A percentile compares a stretch with the other conserved stretches of the same genome.
Conservation (phyloP, 2,113 vertebrate genomes). For the Tupaia chinensis region DNA sequence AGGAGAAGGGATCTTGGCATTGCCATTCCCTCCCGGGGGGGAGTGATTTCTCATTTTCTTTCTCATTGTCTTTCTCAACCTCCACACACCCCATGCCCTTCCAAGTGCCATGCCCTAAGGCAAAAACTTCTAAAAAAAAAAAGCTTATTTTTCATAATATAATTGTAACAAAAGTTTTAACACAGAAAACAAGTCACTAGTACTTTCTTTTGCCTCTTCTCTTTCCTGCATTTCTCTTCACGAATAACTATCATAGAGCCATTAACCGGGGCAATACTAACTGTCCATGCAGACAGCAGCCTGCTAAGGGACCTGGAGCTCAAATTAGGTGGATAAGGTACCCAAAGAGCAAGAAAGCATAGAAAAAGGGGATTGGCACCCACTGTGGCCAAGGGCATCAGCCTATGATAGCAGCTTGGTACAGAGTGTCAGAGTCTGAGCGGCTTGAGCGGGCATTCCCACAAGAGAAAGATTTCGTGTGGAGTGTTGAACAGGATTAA, state of each 20-base stretch:
- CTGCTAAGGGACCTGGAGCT: background rate
- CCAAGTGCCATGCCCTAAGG: no score
- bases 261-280: background rate
- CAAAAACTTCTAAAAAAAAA: no score
- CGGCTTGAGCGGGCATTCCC: background rate
- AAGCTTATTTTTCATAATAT: no score
- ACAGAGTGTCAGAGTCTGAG: background rate
- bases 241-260: background rate
- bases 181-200: background rate
- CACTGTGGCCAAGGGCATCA: background rate
- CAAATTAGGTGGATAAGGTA: background rate
- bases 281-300: rapidly evolving
- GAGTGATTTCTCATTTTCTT: no score
- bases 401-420: rapidly evolving
- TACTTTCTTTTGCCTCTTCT: background rate
- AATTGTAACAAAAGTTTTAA: background rate
- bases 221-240: background rate
- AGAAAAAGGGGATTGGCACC: background rate
- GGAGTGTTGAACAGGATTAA: background rate
- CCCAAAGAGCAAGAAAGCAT: background rate
- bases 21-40: no score
- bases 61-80: no score
- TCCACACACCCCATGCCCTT: no score
- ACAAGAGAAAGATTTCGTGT: background rate
- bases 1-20: no score